Evolutionary conservation across 2,888 invertebrate species (phyloP).

Genomic region (Morpho achilles): DNA sequence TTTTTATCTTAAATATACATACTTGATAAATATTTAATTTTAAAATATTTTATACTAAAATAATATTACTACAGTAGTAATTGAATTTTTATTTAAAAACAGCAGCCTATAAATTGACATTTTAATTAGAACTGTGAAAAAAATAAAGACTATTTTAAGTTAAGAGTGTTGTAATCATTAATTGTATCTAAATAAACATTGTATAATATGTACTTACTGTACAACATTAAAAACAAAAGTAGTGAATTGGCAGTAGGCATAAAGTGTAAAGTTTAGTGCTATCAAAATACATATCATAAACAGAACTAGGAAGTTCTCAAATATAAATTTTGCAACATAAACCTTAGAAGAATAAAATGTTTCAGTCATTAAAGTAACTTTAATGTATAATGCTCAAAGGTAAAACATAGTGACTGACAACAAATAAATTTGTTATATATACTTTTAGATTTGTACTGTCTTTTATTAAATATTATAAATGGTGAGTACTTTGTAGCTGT

Average conservation of each 20-base stretch:
- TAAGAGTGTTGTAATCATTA: background rate
- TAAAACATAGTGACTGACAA: too few relatives aligned
- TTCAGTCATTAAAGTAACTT: too few relatives aligned
- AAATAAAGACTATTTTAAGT: background rate
- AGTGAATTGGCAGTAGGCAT: conserved; percentile 2
- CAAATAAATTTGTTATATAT: too few relatives aligned
- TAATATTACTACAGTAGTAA: conserved; percentile 56
- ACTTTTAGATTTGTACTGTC: too few relatives aligned
- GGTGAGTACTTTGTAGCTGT: too few relatives aligned
- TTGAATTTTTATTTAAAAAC: conserved; percentile 56
- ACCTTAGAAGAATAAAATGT: too few relatives aligned
- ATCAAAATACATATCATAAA: too few relatives aligned
- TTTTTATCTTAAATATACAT: conserved; percentile 47
- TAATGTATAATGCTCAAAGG: too few relatives aligned
- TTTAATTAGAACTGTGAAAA: conserved; percentile 28
- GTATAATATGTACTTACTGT: background rate
- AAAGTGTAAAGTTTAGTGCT: background rate
- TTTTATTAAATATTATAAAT: too few relatives aligned
- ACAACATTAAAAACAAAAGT: background rate
- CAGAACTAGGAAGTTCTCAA: too few relatives aligned
- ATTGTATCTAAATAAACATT: background rate
- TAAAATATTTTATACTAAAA: conserved; percentile 59
- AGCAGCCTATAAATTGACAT: conserved; percentile 71
- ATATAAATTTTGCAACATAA: too few relatives aligned
- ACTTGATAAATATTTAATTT: conserved; percentile 58